phyloP scores from a whole-genome alignment of 2,113 vertebrate species.

The Piliocolobus tephrosceles region DNA sequence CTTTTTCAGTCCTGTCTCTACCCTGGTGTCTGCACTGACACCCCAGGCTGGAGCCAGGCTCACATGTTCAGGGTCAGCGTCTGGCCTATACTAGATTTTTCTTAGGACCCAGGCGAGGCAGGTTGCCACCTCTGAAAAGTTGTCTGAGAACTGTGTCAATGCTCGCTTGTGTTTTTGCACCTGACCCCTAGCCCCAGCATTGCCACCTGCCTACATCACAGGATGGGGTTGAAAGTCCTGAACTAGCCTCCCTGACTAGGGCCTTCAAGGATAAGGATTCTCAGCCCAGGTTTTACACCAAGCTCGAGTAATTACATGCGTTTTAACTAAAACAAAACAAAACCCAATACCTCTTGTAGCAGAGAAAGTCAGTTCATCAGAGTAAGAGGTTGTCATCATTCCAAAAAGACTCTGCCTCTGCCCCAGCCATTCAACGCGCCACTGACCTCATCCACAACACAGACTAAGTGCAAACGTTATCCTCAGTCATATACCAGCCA shows the following conservation, averaged over 20 bases:
- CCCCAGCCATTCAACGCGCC: not conserved
- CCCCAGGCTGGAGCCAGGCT: not conserved
- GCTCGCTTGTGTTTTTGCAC: not conserved
- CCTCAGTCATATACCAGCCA: rapidly evolving
- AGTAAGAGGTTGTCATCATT: not conserved
- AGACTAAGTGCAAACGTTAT: not conserved
- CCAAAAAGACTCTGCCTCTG: not conserved
- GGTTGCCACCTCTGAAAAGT: not conserved
- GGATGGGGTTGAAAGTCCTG: not conserved
- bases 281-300: not conserved
- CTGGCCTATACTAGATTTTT: not conserved
- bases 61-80: rapidly evolving
- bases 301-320: not conserved
- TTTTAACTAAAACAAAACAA: not conserved
- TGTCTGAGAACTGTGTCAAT: not conserved
- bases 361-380: not conserved
- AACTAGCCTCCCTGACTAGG: not conserved
- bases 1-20: not conserved
- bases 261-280: not conserved
- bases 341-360: not conserved
- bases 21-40: not conserved
- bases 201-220: not conserved
- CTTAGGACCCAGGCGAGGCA: not conserved
- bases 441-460: not conserved
- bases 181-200: not conserved